Base-by-base conservation (phyloP, 1,140 invertebrate genomes). In the Fopius arisanus region DNA sequence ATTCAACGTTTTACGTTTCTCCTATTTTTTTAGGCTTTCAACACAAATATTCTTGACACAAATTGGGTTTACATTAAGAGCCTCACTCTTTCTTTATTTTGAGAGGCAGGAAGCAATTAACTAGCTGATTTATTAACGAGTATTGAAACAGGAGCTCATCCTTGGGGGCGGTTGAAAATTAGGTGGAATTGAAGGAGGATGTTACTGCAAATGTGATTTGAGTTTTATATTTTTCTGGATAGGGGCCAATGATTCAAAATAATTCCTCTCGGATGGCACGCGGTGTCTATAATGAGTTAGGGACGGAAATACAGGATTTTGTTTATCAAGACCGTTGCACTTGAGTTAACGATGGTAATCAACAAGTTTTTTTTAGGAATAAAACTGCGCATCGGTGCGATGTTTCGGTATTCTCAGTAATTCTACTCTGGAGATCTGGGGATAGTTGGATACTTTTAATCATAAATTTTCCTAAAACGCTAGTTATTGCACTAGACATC, bases 211-310 rank as follows among this genome's bases (percentile, higher is more conserved):
- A 67, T 23, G 54, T 67, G 43, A 67, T 66, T 26, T 33, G 67
- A 33, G 37, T 54, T 73, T 59, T 59, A 23, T 26, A 67, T 63
- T n/a, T 41, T 31, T 3, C 31, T 77, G 69, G 72, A 65, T 33
- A 51, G 21, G 43, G 29, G 75, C 75, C 72, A 77, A 31, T 72
- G 10, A 59, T 23, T 65, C 63, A 77, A 77, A 74, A 77, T 77
- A 77, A 74, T 74, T 72, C 26, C 10, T 6, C 23, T 59, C 54
- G 23, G 23, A 23, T 59, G 23, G 43, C n/a, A 16, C 43, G 43
- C 16, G 19, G 10, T 59, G 37, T 62, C 26, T 72, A 65, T 72
- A 63, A 66, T 59, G 37, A 66, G 21, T 41, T 40, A 59, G 31
- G 31, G 43, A 73, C 72, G 31, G n/a, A 62, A 62, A 74, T 59